Conservation (phyloP, 1,140 invertebrate genomes). For the Phymastichus coffea region DNA sequence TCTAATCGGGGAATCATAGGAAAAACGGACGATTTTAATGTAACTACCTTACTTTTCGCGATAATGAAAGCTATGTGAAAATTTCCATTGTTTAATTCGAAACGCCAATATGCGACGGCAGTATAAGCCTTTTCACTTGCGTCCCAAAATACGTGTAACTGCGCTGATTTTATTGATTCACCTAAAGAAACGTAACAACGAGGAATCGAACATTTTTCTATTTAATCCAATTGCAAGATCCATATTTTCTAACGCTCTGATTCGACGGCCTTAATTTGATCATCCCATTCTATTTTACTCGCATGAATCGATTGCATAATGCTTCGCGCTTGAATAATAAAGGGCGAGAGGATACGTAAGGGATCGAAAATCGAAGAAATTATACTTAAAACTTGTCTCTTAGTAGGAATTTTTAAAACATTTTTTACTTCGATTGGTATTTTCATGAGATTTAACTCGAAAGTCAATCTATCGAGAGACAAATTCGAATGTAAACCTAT, state of each 20-base stretch:
- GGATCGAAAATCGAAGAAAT: conserved; percentile 31
- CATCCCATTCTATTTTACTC: conserved; percentile 19
- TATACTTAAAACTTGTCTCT: conserved; percentile 34
- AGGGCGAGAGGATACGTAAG: conserved; percentile 8
- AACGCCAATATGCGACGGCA: conserved; percentile 33
- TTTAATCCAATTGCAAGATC: neutral
- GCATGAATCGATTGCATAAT: conserved; percentile 45
- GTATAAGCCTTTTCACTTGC: neutral
- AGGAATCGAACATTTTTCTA: neutral
- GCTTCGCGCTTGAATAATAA: conserved; percentile 43
- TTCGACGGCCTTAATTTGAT: neutral
- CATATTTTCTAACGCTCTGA: neutral
- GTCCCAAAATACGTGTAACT: conserved; percentile 4
- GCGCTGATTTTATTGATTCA: neutral
- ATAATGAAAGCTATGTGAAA: conserved; percentile 13
- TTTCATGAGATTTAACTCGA: neutral
- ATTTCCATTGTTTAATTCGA: neutral
- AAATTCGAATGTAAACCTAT: neutral
- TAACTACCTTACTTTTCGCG: conserved; percentile 35
- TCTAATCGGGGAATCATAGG: conserved; percentile 40
- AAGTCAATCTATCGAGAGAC: neutral
- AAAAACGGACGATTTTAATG: neutral
- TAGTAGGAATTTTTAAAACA: conserved; percentile 22
- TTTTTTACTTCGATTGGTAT: neutral
- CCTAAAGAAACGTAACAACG: neutral